Evolutionary conservation across 2,888 invertebrate species (phyloP).

Genomic region (Danaus chrysippus): DNA sequence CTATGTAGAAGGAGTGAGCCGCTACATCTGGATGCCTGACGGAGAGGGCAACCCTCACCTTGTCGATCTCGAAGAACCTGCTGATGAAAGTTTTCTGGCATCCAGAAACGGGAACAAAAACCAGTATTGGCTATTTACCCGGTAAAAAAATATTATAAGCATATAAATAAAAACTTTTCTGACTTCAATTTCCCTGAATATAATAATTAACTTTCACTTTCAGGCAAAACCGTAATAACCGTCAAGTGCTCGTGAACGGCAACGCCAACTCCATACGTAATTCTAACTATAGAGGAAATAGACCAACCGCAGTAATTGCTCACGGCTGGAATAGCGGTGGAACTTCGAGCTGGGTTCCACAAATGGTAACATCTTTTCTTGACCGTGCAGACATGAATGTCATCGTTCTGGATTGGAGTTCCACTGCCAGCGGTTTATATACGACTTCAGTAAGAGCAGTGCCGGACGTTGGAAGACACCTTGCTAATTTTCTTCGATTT

Average conservation of each 20-base stretch:
- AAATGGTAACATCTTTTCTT: constrained; percentile 45
- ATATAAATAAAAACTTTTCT: too few relatives aligned
- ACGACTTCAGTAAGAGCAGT: constrained; percentile 44
- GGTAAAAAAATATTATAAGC: constrained; percentile 27
- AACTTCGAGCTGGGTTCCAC: constrained; percentile 37
- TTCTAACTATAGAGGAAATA: constrained; percentile 43
- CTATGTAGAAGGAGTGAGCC: too few relatives aligned
- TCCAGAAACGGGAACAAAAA: constrained; percentile 42
- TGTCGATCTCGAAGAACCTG: constrained; percentile 44
- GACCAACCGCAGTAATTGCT: constrained; percentile 43
- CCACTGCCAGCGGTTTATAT: constrained; percentile 44
- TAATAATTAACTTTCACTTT: constrained; percentile 18
- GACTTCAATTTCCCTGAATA: not conserved
- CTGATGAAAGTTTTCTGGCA: constrained; percentile 25
- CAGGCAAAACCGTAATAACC: constrained; percentile 42
- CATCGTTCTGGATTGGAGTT: constrained; percentile 58
- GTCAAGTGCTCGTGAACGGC: constrained; percentile 41
- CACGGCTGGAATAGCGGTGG: constrained; percentile 52
- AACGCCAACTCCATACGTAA: constrained; percentile 41
- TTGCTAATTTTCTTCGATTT: constrained; percentile 57
- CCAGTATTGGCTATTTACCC: constrained; percentile 44
- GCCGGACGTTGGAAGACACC: constrained; percentile 47
- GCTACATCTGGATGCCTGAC: not conserved
- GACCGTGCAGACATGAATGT: constrained; percentile 44
- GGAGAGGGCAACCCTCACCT: constrained; percentile 41